A percentile compares a stretch with the other conserved stretches of the same genome.
phyloP scores from a whole-genome alignment of 2,888 invertebrate species.

The Sinelater perroti region DNA sequence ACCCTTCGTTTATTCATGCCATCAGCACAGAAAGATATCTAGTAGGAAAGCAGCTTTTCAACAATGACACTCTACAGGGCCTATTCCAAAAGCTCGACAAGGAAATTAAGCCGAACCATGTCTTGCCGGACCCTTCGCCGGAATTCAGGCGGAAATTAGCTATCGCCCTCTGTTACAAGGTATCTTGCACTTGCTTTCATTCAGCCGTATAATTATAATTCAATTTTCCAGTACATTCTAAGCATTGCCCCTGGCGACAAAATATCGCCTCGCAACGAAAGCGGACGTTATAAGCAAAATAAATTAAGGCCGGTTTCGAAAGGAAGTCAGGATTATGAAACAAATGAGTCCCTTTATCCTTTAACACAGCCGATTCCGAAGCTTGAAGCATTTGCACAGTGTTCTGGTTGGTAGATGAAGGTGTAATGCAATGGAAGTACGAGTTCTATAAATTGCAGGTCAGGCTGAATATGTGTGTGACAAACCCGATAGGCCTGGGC shows the following conservation, averaged over 20 bases:
- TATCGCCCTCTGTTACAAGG: slow-evolving; percentile 82
- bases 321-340: slow-evolving; percentile 75
- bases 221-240: slow-evolving; percentile 64
- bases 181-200: slow-evolving; percentile 49
- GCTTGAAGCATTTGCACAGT: slow-evolving; percentile 70
- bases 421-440: not conserved
- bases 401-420: slow-evolving; percentile 41
- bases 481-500: slow-evolving; percentile 61
- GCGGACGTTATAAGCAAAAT: slow-evolving; percentile 68
- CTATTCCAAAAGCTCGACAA: slow-evolving; percentile 61
- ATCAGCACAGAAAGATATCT: slow-evolving; percentile 61
- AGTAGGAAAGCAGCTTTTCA: slow-evolving; percentile 56
- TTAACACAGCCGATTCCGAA: slow-evolving; percentile 78
- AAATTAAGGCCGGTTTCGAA: slow-evolving; percentile 67
- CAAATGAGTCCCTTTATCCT: slow-evolving; percentile 75
- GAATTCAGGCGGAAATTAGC: slow-evolving; percentile 75
- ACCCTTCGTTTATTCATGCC: slow-evolving; percentile 63
- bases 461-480: slow-evolving; percentile 75
- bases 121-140: slow-evolving; percentile 72
- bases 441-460: slow-evolving; percentile 56
- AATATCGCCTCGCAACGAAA: slow-evolving; percentile 62
- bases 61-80: slow-evolving; percentile 57
- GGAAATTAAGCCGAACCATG: slow-evolving; percentile 70
- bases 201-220: not conserved
- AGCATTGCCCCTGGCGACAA: slow-evolving; percentile 64